phyloP scores from a whole-genome alignment of 2,797 vertebrate genomes.

The Antrozous pallidus region DNA sequence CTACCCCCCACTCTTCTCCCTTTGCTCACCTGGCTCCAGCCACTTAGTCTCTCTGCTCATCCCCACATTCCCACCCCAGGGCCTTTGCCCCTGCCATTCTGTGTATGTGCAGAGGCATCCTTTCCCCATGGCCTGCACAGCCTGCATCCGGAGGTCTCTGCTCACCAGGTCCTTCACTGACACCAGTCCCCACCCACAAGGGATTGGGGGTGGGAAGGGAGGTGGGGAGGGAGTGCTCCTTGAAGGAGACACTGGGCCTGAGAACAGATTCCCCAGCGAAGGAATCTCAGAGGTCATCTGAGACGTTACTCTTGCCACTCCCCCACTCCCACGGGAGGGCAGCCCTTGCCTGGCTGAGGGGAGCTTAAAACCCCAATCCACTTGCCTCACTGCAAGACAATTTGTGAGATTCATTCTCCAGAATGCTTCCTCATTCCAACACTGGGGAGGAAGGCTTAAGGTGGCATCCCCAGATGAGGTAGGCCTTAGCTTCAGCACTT shows the following conservation, averaged over 20 bases:
- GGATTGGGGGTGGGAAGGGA: too few species aligned
- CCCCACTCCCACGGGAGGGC: rapidly evolving
- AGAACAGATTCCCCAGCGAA: neutral
- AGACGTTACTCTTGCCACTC: rapidly evolving
- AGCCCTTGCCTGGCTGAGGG: neutral
- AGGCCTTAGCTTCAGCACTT: neutral
- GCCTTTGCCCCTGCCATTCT: neutral
- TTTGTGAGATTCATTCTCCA: neutral
- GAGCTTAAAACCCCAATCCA: too few species aligned
- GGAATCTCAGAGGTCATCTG: neutral
- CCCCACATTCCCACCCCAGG: neutral
- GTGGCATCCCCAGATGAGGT: neutral
- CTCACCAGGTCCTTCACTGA: rapidly evolving
- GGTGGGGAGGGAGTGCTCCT: too few species aligned
- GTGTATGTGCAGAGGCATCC: neutral
- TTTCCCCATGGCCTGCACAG: neutral
- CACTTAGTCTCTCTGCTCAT: neutral
- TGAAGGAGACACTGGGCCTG: neutral
- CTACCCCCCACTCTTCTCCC: too few species aligned
- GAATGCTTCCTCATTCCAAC: neutral
- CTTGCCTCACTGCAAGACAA: neutral
- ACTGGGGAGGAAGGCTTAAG: neutral
- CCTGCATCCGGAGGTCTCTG: neutral
- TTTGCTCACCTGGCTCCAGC: neutral
- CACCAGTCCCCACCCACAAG: neutral